A percentile compares a stretch with the other conserved stretches of the same genome.
Evolutionary conservation across 2,888 invertebrate genomes (phyloP).

Genomic region (Cerceris ruficornis): DNA sequence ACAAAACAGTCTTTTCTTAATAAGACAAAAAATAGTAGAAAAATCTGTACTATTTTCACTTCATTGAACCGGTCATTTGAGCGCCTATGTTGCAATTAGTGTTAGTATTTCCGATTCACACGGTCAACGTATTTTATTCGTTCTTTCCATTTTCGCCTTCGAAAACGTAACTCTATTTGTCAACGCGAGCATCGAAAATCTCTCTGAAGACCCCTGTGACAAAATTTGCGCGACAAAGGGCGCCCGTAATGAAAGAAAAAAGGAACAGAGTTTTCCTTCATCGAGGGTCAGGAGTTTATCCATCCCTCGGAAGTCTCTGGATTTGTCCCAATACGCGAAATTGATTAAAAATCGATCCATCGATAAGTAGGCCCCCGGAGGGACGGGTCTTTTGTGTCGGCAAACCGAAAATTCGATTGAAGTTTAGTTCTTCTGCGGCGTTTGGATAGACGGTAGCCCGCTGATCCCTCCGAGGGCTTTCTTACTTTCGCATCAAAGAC

Average conservation of each 20-base stretch:
- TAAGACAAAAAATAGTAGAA: too few relatives aligned
- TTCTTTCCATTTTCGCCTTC: too few relatives aligned
- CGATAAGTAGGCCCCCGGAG: conserved; percentile 26
- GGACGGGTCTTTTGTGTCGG: conserved; percentile 48
- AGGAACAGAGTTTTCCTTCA: neutral
- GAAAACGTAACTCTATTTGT: too few relatives aligned
- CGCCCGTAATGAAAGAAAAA: neutral
- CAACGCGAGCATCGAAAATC: neutral
- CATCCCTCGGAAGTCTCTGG: neutral
- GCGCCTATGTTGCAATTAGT: too few relatives aligned
- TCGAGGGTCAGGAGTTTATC: too few relatives aligned
- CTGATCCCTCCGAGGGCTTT: conserved; percentile 34
- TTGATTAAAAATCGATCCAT: conserved; percentile 49
- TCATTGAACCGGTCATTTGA: too few relatives aligned
- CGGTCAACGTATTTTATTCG: too few relatives aligned
- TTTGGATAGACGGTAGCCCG: conserved; percentile 39
- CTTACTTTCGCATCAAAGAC: conserved; percentile 61
- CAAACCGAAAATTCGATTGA: conserved; percentile 53
- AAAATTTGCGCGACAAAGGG: neutral
- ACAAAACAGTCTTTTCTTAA: too few relatives aligned
- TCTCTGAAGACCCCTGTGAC: neutral
- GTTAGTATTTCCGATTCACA: too few relatives aligned
- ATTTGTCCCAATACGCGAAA: conserved; percentile 20
- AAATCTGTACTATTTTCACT: too few relatives aligned
- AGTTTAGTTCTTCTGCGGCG: conserved; percentile 19